Percentiles rank a stretch among this genome's conserved stretches.
Evolutionary conservation across 1,140 invertebrate genomes (phyloP).

Genomic region (Periplaneta americana): DNA sequence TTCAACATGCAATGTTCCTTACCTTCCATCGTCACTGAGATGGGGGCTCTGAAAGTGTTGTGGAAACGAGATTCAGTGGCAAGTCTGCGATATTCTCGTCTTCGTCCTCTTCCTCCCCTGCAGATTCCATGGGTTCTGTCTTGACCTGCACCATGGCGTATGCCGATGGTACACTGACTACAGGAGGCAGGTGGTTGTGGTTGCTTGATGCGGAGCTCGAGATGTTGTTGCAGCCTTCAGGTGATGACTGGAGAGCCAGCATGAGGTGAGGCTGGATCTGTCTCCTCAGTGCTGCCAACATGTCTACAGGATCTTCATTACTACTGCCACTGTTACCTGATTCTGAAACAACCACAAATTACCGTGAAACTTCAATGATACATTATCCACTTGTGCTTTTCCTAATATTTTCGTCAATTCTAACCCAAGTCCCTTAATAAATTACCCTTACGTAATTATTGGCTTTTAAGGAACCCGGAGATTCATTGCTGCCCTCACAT

Average conservation of each 20-base stretch:
- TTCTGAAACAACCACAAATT: neutral
- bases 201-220: constrained; percentile 25
- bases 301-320: constrained; percentile 43
- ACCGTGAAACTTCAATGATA: too few species aligned
- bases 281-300: constrained; percentile 54
- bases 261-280: constrained; percentile 58
- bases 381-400: too few species aligned
- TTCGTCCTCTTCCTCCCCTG: constrained; percentile 28
- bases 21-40: constrained; percentile 3
- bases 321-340: constrained; percentile 20
- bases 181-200: constrained; percentile 23
- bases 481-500: too few species aligned
- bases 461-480: too few species aligned
- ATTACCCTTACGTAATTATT: too few species aligned
- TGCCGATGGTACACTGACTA: constrained; percentile 9
- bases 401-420: too few species aligned
- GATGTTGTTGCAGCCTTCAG: constrained; percentile 26
- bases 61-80: constrained; percentile 41
- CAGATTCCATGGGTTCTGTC: constrained; percentile 30
- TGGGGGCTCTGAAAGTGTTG: constrained; percentile 34
- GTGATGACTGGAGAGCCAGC: constrained; percentile 45
- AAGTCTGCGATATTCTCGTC: constrained; percentile 40
- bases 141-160: constrained; percentile 36
- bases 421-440: too few species aligned
- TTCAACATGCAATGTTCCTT: neutral